These are phyloP conservation scores for Ennomos quercinarius DNA, from an alignment of 2,888 invertebrate species.

Conservation along the genomic window DNA sequence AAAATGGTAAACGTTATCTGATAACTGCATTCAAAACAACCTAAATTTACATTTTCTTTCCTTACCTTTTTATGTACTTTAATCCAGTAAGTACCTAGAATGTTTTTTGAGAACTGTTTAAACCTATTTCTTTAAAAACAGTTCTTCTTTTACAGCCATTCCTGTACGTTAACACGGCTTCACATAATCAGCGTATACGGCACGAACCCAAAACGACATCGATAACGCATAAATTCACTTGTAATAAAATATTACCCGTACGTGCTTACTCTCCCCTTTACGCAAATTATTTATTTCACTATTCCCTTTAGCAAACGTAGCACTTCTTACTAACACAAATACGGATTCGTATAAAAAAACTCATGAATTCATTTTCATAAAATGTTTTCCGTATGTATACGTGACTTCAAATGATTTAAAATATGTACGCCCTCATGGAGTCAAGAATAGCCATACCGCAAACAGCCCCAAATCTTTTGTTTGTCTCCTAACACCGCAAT, in stretches of 20 bases:
- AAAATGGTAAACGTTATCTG: too few relatives aligned
- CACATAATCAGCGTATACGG: constrained; percentile 23
- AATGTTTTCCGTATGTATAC: not conserved
- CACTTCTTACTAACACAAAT: constrained; percentile 26
- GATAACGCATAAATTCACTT: constrained; percentile 46
- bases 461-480: constrained; percentile 21
- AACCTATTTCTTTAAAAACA: too few relatives aligned
- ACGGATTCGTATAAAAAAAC: constrained; percentile 25
- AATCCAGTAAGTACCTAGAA: too few relatives aligned
- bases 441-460: constrained; percentile 10
- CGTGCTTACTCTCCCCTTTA: constrained; percentile 46
- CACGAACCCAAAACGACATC: constrained; percentile 34
- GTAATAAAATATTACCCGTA: constrained; percentile 46
- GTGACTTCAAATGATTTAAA: constrained; percentile 11
- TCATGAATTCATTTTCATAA: not conserved
- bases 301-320: constrained; percentile 35
- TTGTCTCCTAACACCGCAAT: constrained; percentile 20
- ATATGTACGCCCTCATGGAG: constrained; percentile 10
- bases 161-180: constrained; percentile 24
- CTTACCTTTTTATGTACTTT: too few relatives aligned
- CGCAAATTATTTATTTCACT: constrained; percentile 41
- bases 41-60: too few relatives aligned
- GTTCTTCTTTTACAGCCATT: not conserved
- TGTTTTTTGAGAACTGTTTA: too few relatives aligned
- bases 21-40: too few relatives aligned